Evolutionary conservation across 2,113 vertebrate genomes (phyloP).

Genomic region (Empidonax traillii): DNA sequence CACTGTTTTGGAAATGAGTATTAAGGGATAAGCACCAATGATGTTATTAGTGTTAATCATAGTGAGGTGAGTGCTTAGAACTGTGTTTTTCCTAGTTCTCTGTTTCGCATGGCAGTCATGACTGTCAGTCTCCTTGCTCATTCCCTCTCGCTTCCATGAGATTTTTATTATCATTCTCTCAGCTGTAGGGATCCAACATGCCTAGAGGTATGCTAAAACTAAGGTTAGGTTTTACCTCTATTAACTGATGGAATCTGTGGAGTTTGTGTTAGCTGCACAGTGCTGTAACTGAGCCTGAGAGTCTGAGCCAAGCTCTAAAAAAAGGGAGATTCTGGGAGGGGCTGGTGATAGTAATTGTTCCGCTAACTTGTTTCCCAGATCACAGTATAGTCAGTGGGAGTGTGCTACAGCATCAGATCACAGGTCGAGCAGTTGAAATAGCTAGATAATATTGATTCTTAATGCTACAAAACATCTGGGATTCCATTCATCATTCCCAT

Average conservation of each 20-base stretch:
- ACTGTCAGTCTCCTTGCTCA: neutral
- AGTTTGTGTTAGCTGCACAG: neutral
- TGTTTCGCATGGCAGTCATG: neutral
- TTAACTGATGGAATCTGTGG: neutral
- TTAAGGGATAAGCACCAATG: neutral
- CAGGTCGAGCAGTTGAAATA: neutral
- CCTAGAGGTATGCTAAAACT: neutral
- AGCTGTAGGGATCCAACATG: neutral
- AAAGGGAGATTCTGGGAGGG: neutral
- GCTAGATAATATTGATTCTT: neutral
- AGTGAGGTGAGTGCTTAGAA: neutral
- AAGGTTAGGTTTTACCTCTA: neutral
- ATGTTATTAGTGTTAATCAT: neutral
- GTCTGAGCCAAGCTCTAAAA: neutral
- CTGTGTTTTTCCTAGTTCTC: neutral
- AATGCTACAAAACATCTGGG: neutral
- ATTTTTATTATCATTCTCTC: neutral
- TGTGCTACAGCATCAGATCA: neutral
- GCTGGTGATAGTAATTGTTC: neutral
- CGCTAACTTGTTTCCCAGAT: neutral
- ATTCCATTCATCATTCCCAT: neutral
- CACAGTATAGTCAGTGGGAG: neutral
- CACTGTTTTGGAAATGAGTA: neutral
- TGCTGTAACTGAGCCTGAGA: neutral
- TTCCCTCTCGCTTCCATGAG: neutral